Conservation (phyloP, 2,797 vertebrate species). For the Poeciliopsis infans region DNA sequence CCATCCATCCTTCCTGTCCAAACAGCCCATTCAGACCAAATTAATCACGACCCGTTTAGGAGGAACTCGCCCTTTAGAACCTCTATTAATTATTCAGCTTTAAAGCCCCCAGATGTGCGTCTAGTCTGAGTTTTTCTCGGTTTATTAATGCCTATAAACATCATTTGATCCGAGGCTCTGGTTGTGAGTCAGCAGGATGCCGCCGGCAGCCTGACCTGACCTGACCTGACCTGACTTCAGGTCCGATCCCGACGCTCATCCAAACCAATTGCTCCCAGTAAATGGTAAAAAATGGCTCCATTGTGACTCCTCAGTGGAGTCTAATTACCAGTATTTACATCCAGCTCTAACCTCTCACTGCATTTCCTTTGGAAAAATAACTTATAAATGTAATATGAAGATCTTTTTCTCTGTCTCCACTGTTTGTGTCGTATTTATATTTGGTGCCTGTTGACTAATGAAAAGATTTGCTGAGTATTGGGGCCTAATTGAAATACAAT, state of each 20-base stretch:
- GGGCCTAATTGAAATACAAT: slow-evolving; percentile 75
- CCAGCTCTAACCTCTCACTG: slow-evolving; percentile 5
- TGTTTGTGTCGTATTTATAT: slow-evolving; percentile 30
- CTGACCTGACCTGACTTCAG: slow-evolving; percentile 61
- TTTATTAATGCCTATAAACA: slow-evolving; percentile 3
- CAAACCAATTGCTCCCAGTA: slow-evolving; percentile 64
- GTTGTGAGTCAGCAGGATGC: slow-evolving; percentile 17
- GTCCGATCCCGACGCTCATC: slow-evolving; percentile 61
- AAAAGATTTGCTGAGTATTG: slow-evolving; percentile 62
- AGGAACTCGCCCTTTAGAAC: background rate
- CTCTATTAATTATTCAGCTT: slow-evolving; percentile 30
- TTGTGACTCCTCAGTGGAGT: slow-evolving; percentile 46
- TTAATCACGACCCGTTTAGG: background rate
- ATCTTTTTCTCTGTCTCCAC: background rate
- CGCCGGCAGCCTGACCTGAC: slow-evolving; percentile 57
- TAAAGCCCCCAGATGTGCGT: slow-evolving; percentile 4
- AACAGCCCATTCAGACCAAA: background rate
- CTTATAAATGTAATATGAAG: background rate
- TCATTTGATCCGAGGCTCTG: slow-evolving; percentile 14
- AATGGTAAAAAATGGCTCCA: slow-evolving; percentile 57
- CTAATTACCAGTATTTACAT: slow-evolving; percentile 58
- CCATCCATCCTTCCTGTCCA: background rate
- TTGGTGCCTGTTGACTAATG: slow-evolving; percentile 53
- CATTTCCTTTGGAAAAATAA: background rate
- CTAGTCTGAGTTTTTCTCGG: background rate